A percentile compares a stretch with the other conserved stretches of the same genome.
Evolutionary conservation across 2,797 vertebrate genomes (phyloP).

Genomic region (Delichon dasypus): DNA sequence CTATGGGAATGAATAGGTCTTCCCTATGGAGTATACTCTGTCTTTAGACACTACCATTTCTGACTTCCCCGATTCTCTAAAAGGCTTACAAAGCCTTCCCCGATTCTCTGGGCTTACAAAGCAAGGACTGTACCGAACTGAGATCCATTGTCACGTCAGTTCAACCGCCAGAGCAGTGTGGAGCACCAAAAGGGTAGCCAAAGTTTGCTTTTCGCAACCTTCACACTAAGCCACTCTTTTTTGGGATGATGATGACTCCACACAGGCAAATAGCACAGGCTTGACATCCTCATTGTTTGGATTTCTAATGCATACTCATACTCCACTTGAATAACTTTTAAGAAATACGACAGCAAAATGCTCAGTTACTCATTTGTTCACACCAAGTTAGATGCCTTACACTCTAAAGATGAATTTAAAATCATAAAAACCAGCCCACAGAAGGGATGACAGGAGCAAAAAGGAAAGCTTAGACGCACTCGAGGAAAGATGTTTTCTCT

Average conservation of each 20-base stretch:
- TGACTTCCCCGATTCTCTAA: not conserved
- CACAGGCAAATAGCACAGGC: not conserved
- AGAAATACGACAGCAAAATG: not conserved
- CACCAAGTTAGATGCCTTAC: not conserved
- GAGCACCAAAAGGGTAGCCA: not conserved
- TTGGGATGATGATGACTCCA: not conserved
- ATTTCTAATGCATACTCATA: not conserved
- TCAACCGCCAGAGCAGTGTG: not conserved
- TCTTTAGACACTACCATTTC: not conserved
- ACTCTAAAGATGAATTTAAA: not conserved
- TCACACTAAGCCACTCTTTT: not conserved
- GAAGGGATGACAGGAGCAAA: not conserved
- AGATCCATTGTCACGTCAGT: not conserved
- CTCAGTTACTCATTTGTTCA: slow-evolving; percentile 15
- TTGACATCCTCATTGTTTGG: not conserved
- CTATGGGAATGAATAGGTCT: not conserved
- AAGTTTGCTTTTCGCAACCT: not conserved
- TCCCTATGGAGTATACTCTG: not conserved
- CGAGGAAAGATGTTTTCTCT: not conserved
- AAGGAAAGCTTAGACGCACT: not conserved
- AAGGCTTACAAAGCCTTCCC: not conserved
- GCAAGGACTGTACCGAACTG: not conserved
- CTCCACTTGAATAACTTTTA: not conserved
- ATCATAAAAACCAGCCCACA: not conserved
- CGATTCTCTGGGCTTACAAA: not conserved